Evolutionary conservation across 2,797 vertebrate species (phyloP).

Genomic region (Hydrolagus colliei): DNA sequence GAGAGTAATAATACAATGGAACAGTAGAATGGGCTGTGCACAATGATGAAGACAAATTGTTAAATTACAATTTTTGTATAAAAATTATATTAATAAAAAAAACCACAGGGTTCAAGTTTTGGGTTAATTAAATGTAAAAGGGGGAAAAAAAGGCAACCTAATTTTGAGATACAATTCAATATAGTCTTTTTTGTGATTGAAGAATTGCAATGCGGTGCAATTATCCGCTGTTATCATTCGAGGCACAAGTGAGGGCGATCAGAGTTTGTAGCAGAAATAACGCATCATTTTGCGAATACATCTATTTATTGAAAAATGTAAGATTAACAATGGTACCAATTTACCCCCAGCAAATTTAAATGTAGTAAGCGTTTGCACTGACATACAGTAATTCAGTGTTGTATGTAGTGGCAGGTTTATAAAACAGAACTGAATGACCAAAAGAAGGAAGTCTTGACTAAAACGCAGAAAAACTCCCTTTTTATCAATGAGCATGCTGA

Average conservation of each 20-base stretch:
- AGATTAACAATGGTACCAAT: background rate
- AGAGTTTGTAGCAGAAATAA: background rate
- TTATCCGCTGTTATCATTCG: background rate
- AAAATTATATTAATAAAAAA: background rate
- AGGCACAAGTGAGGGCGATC: background rate
- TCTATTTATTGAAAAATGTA: background rate
- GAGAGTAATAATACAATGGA: background rate
- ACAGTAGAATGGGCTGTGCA: background rate
- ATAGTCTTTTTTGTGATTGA: background rate
- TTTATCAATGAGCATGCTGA: too few species aligned
- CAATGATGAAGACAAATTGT: background rate
- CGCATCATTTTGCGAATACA: background rate
- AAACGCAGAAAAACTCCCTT: too few species aligned
- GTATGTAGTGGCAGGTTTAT: too few species aligned
- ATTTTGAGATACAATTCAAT: background rate
- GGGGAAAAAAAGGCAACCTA: background rate
- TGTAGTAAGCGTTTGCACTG: background rate
- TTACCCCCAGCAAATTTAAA: conserved; percentile 1
- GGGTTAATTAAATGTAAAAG: background rate
- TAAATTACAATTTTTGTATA: background rate
- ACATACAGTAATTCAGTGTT: too few species aligned
- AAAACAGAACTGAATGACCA: too few species aligned
- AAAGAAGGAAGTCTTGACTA: too few species aligned
- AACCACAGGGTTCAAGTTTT: background rate
- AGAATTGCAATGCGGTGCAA: background rate